phyloP scores from a whole-genome alignment of 2,113 vertebrate species.

The Gymnobelideus leadbeateri region DNA sequence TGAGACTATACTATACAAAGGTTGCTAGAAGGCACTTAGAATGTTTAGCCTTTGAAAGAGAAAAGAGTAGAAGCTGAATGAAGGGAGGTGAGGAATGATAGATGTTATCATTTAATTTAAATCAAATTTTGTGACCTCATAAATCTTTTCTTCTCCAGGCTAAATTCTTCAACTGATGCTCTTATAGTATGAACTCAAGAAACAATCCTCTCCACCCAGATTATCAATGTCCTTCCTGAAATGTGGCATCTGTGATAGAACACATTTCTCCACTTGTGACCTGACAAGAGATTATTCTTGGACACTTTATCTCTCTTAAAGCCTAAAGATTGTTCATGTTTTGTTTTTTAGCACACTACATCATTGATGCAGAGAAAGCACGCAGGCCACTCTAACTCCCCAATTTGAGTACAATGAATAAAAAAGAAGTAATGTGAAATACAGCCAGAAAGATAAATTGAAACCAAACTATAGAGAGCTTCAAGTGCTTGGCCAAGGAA shows the following conservation, averaged over 20 bases:
- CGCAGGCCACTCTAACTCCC: background rate
- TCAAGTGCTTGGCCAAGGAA: background rate
- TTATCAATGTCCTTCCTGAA: background rate
- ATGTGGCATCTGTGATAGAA: background rate
- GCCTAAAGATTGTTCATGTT: background rate
- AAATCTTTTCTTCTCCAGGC: background rate
- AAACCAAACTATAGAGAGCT: background rate
- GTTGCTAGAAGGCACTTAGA: background rate
- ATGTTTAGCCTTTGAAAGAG: background rate
- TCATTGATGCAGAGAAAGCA: background rate
- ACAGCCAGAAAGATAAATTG: background rate
- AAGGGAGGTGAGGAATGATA: background rate
- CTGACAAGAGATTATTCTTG: background rate
- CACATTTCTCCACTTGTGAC: background rate
- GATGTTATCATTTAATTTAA: background rate
- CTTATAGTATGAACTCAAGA: background rate
- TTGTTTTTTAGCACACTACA: background rate
- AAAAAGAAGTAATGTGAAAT: background rate
- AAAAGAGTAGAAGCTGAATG: background rate
- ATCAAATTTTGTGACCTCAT: background rate
- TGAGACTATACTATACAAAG: background rate
- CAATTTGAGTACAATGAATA: background rate
- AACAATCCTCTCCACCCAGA: background rate
- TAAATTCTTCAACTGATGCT: background rate
- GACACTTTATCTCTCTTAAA: background rate